Base-by-base conservation (phyloP, 2,888 invertebrate genomes). In the Liodrosophila aerea region DNA sequence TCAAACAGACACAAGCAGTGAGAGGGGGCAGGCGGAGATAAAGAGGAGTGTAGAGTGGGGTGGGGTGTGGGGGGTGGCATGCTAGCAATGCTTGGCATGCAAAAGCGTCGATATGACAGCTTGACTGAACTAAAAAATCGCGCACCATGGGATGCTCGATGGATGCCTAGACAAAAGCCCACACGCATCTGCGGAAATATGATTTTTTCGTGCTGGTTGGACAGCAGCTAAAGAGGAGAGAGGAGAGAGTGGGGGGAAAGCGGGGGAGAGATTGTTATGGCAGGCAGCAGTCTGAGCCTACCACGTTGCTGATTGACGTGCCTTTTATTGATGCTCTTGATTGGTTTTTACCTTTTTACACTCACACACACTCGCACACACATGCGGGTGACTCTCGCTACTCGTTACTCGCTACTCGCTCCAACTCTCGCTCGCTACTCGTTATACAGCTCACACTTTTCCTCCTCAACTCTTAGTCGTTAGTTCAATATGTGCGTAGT, bases 261-360 rank as follows among this genome's bases (percentile, higher is more conserved):
- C n/a, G 1, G 22, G 9, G 18, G 34, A 11, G 46, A n/a, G n/a
- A n/a, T n/a, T n/a, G n/a, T n/a, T n/a, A n/a, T n/a, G n/a, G n/a
- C n/a, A n/a, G n/a, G n/a, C n/a, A n/a, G n/a, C n/a, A n/a, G 46
- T 13, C 46, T 52, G 57, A 54, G 67, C 63, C 78, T 77, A 73
- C 62, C 64, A 57, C 56, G 39, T 61, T 65, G 85, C 86, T 89
- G 89, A 89, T 89, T 88, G 88, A 89, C 89, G 88, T 87, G 87
- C 87, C 85, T 89, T 89, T 89, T 88, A 88, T 89, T 89, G 89
- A 89, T 89, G 89, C 85, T 88, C 87, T 88, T 89, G 89, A 89
- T 89, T 89, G 89, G 87, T 88, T 88, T 88, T 88, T 88, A 87
- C 87, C 87, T 87, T 80, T 82, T 85, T 50, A 62, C 51, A 49